Conservation (phyloP, 2,797 vertebrate genomes). For the Acridotheres tristis region DNA sequence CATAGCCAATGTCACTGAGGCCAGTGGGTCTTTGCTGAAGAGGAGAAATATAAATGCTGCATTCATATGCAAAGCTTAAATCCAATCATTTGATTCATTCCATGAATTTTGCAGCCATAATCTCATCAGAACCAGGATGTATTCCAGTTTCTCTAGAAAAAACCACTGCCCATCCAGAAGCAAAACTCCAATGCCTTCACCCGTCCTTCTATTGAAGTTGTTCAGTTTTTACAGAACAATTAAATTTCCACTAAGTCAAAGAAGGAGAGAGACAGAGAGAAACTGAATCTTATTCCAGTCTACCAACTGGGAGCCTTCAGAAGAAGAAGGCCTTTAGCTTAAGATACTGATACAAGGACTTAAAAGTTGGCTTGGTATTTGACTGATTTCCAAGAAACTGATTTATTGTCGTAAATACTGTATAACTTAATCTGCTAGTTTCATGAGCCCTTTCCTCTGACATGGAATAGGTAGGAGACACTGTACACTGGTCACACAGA, state of each 20-base stretch:
- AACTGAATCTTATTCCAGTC: background rate
- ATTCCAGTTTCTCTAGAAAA: background rate
- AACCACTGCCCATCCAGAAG: background rate
- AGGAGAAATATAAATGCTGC: background rate
- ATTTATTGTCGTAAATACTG: background rate
- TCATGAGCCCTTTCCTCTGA: background rate
- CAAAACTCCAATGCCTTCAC: background rate
- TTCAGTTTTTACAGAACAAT: background rate
- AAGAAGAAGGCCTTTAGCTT: background rate
- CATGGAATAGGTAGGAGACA: background rate
- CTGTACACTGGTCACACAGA: background rate
- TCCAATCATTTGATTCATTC: background rate
- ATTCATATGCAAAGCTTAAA: background rate
- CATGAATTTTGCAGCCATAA: background rate
- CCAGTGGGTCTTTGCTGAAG: background rate
- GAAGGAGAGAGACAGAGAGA: background rate
- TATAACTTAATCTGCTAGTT: background rate
- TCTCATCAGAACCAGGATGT: background rate
- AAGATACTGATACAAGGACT: background rate
- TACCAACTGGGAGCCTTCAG: background rate
- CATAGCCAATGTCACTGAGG: background rate
- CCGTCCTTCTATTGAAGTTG: background rate
- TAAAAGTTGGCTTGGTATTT: background rate
- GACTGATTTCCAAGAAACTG: background rate
- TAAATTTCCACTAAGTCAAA: background rate